A percentile compares a stretch with the other conserved stretches of the same genome.
Conservation (phyloP, 92 coral and sea anemone genomes). For the Bergia puertoricense region DNA sequence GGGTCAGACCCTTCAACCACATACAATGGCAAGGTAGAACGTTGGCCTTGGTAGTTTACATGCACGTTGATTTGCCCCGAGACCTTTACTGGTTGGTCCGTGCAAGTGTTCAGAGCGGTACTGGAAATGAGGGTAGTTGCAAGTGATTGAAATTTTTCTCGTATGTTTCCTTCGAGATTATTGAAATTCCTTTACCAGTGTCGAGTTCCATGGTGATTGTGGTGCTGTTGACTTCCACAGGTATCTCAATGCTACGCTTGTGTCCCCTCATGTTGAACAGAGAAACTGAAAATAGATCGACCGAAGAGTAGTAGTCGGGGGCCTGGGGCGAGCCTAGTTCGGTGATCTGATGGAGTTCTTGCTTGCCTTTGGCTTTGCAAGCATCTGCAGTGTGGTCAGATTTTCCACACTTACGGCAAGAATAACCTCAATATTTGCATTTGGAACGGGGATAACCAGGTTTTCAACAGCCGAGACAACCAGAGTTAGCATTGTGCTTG, state of each 20-base stretch:
- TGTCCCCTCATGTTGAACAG: too few relatives aligned
- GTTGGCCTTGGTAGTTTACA: constrained; percentile 27
- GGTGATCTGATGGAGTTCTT: too few relatives aligned
- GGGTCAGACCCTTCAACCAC: constrained; percentile 39
- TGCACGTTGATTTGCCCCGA: constrained; percentile 22
- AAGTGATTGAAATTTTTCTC: too few relatives aligned
- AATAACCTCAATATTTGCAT: constrained; percentile 51
- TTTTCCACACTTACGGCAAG: constrained; percentile 31
- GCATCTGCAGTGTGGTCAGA: constrained; percentile 47
- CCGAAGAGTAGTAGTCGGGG: too few relatives aligned
- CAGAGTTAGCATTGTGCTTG: not conserved
- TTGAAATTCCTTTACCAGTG: too few relatives aligned
- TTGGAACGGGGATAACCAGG: constrained; percentile 31
- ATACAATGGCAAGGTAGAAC: constrained; percentile 11
- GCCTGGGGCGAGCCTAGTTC: too few relatives aligned
- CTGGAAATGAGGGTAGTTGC: too few relatives aligned
- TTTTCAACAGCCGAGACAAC: constrained; percentile 44
- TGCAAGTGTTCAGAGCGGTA: constrained; percentile 38
- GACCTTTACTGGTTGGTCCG: constrained; percentile 38
- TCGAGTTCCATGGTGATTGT: too few relatives aligned
- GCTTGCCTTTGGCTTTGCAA: constrained; percentile 28
- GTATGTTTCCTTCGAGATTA: too few relatives aligned
- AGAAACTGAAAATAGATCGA: too few relatives aligned
- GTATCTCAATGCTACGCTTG: too few relatives aligned
- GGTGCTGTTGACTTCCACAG: too few relatives aligned